These are phyloP conservation scores for Globodera ellingtonae DNA, from an alignment of 1,140 invertebrate species.

Conservation along the genomic window DNA sequence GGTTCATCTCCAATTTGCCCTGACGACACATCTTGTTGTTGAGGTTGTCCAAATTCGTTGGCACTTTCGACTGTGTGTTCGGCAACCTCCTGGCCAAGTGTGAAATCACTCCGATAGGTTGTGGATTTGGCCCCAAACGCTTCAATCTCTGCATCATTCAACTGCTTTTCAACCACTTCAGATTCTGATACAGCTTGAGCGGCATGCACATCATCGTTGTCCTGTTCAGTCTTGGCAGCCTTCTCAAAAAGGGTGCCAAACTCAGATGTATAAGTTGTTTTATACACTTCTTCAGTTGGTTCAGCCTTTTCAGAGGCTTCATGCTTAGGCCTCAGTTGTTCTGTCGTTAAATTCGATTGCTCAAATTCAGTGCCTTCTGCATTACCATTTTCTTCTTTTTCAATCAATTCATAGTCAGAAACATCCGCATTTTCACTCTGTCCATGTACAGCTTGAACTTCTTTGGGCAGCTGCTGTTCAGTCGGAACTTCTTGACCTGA, in stretches of 20 bases:
- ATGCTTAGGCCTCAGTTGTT: neutral
- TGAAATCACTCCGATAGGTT: neutral
- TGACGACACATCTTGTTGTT: no score
- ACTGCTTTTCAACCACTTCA: neutral
- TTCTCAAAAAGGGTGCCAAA: no score
- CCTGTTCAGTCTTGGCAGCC: no score
- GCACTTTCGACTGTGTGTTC: neutral
- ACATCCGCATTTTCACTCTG: neutral
- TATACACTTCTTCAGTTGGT: neutral
- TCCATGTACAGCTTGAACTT: neutral
- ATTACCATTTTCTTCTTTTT: neutral
- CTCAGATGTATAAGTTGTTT: conserved; percentile 5
- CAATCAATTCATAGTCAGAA: neutral
- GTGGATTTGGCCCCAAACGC: neutral
- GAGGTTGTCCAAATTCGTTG: neutral
- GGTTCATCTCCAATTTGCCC: no score
- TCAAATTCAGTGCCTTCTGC: conserved; percentile 28
- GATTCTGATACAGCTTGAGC: neutral
- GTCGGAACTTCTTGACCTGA: neutral
- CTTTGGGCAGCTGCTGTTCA: neutral
- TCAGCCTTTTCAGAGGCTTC: neutral
- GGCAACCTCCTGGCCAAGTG: neutral
- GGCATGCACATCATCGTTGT: neutral
- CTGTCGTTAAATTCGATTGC: neutral
- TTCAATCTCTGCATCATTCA: neutral